These are phyloP conservation scores for Poecilobothrus nobilitatus DNA, from an alignment of 2,888 invertebrate genomes.

Conservation along the genomic window DNA sequence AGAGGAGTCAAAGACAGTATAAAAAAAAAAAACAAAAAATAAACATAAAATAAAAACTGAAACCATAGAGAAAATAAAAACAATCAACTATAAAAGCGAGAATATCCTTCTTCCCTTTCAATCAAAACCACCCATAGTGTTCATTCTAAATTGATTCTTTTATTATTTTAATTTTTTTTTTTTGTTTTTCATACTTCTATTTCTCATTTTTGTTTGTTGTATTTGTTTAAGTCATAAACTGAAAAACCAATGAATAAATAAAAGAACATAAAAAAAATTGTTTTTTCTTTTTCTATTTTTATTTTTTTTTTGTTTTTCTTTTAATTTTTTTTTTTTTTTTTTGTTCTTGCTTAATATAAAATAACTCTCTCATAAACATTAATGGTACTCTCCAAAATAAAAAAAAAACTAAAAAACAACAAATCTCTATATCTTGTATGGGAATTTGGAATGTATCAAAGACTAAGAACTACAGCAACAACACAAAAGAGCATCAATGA, in stretches of 20 bases:
- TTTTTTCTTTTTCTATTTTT: too few relatives aligned
- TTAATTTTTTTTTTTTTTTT: not conserved
- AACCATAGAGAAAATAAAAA: too few relatives aligned
- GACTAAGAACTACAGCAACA: too few relatives aligned
- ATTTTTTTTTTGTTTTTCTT: too few relatives aligned
- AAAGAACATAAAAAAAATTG: not conserved
- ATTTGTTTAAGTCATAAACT: not conserved
- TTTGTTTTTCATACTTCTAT: not conserved
- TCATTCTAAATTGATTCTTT: constrained; percentile 6
- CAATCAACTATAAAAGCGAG: not conserved
- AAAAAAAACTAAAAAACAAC: too few relatives aligned
- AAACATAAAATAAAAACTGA: too few relatives aligned
- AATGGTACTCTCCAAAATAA: not conserved
- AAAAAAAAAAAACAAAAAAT: not conserved
- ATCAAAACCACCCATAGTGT: not conserved
- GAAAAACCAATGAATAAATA: constrained; percentile 6
- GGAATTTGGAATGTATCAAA: too few relatives aligned
- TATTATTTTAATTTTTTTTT: not conserved
- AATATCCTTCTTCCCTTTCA: not conserved
- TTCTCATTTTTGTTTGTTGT: too few relatives aligned
- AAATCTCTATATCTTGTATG: too few relatives aligned
- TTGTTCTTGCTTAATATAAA: not conserved
- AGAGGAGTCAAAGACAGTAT: not conserved
- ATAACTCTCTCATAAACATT: not conserved
- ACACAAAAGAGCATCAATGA: too few relatives aligned